Evolutionary conservation across 2,888 invertebrate species (phyloP).

Genomic region (Cremastinae sp.): DNA sequence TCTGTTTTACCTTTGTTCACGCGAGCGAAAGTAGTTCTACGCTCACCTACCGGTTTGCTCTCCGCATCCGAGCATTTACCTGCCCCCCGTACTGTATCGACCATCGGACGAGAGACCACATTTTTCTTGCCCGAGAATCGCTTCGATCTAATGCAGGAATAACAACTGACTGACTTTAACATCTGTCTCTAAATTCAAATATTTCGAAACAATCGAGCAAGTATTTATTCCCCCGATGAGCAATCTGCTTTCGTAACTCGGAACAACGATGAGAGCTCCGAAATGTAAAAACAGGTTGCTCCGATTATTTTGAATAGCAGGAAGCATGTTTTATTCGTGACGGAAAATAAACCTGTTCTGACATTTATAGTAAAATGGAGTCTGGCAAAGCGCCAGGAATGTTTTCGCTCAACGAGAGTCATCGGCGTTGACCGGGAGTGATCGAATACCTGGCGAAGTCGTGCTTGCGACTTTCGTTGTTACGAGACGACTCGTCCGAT

Average conservation of each 20-base stretch:
- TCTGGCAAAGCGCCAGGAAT: no score
- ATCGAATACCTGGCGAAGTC: constrained; percentile 77
- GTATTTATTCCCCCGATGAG: background rate
- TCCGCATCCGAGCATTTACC: constrained; percentile 47
- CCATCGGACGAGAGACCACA: constrained; percentile 29
- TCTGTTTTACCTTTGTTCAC: constrained; percentile 58
- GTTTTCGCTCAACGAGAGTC: background rate
- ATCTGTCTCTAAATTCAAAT: background rate
- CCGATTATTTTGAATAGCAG: constrained; percentile 25
- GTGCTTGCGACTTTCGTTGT: constrained; percentile 59
- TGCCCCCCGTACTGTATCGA: constrained; percentile 6
- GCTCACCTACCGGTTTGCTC: constrained; percentile 37
- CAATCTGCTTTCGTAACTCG: background rate
- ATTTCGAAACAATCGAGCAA: background rate
- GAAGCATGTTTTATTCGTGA: constrained; percentile 9
- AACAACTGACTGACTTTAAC: constrained; percentile 35
- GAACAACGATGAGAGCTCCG: background rate
- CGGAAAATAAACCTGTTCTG: constrained; percentile 10
- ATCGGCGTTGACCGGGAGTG: background rate
- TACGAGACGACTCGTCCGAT: constrained; percentile 66
- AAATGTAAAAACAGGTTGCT: background rate
- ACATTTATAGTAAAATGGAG: no score
- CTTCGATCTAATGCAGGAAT: constrained; percentile 38
- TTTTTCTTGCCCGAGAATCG: constrained; percentile 38
- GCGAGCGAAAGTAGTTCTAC: constrained; percentile 58